Evolutionary conservation across 2,888 invertebrate genomes (phyloP).

Genomic region (Clivina fossor): DNA sequence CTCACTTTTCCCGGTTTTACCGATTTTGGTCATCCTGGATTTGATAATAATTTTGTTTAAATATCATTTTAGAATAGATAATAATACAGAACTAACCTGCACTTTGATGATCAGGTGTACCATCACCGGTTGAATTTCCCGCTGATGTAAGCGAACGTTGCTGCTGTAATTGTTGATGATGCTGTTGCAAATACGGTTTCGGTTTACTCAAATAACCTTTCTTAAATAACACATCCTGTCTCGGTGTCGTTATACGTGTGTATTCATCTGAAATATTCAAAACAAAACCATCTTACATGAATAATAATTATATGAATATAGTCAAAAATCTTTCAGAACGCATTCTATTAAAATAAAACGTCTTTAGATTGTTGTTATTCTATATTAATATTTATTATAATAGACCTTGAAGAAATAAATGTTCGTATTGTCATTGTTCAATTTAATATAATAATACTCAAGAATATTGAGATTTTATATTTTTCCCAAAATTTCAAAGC

Average conservation of each 20-base stretch:
- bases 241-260: slow-evolving; percentile 68
- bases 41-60: not conserved
- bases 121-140: slow-evolving; percentile 50
- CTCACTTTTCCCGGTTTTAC: too few relatives aligned
- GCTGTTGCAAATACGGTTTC: slow-evolving; percentile 52
- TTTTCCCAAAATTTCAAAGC: too few relatives aligned
- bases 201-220: slow-evolving; percentile 66
- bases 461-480: too few relatives aligned
- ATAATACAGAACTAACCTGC: slow-evolving; percentile 45
- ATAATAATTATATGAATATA: too few relatives aligned
- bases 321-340: too few relatives aligned
- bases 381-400: too few relatives aligned
- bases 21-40: not conserved
- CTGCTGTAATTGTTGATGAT: slow-evolving; percentile 15
- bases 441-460: too few relatives aligned
- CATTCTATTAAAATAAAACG: too few relatives aligned
- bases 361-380: too few relatives aligned
- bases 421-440: too few relatives aligned
- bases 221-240: slow-evolving; percentile 71
- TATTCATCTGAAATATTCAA: slow-evolving; percentile 63
- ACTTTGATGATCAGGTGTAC: slow-evolving; percentile 54
- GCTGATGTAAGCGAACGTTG: slow-evolving; percentile 14
- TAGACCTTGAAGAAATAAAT: too few relatives aligned
- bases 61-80: not conserved
- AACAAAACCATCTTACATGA: too few relatives aligned